Percentiles rank a stretch among this genome's conserved stretches.
These are phyloP conservation scores for Thelaira solivaga DNA, from an alignment of 2,888 invertebrate genomes.

Conservation along the genomic window DNA sequence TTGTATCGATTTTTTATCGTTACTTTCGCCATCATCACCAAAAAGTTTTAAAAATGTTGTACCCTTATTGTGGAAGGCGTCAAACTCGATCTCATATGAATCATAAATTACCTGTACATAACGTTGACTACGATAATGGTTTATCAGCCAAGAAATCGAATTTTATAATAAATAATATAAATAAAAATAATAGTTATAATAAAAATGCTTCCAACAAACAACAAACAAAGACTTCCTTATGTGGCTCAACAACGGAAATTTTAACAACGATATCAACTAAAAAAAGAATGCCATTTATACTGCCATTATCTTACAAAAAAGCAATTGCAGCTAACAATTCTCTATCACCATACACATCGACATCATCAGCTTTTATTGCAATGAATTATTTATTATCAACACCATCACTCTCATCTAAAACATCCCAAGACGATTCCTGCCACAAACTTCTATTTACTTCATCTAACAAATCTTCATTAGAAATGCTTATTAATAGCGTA, in stretches of 20 bases:
- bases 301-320: slow-evolving; percentile 26
- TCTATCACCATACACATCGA: slow-evolving; percentile 35
- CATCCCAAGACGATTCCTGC: slow-evolving; percentile 41
- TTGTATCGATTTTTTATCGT: slow-evolving; percentile 12
- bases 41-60: slow-evolving; percentile 37
- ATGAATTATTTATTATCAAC: slow-evolving; percentile 37
- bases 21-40: slow-evolving; percentile 31
- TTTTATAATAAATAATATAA: slow-evolving; percentile 28
- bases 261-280: slow-evolving; percentile 49
- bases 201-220: slow-evolving; percentile 49
- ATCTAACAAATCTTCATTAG: slow-evolving; percentile 23
- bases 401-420: slow-evolving; percentile 6
- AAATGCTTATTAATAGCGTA: slow-evolving; percentile 25
- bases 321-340: slow-evolving; percentile 5
- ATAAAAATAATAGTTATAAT: slow-evolving; percentile 23
- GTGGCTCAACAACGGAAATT: slow-evolving; percentile 38
- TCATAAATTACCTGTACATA: slow-evolving; percentile 35
- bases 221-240: slow-evolving; percentile 39
- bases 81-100: slow-evolving; percentile 41
- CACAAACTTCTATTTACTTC: slow-evolving; percentile 33
- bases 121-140: slow-evolving; percentile 8
- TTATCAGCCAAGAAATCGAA: slow-evolving; percentile 13
- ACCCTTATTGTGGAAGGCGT: slow-evolving; percentile 16
- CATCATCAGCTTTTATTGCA: slow-evolving; percentile 38
- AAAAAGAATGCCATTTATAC: slow-evolving; percentile 37